Base-by-base conservation (phyloP, 23 tunicate species). In the Ascidia mentula region DNA sequence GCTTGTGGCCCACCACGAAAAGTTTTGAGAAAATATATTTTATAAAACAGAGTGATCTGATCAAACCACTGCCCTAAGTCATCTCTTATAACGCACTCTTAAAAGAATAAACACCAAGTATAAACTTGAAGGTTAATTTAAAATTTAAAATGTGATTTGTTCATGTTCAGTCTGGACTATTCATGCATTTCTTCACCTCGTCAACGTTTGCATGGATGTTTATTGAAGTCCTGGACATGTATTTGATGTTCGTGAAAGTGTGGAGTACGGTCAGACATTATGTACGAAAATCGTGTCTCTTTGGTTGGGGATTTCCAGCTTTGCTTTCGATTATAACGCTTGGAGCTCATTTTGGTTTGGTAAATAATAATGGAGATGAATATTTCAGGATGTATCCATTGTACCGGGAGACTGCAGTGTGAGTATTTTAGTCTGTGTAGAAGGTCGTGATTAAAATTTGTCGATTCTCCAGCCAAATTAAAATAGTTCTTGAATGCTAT, bases 141-240 rank as follows among this genome's bases (percentile, higher is more conserved):
- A n/a, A n/a, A n/a, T n/a, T n/a, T n/a, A n/a, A n/a, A n/a, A n/a
- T n/a, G n/a, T n/a, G n/a, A n/a, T n/a, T n/a, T n/a, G n/a, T n/a
- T n/a, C n/a, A n/a, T n/a, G 65, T 76, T 35, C 77, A 91, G 97
- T 81, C 91, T 26, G 97, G 90, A 40, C 86, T 91, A 39, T 91
- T 91, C 71, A 59, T 91, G 71, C 97, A 91, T 36, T 91, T 60
- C 77, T 91, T 91, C 72, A 78, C 85, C 1, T 13, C 89, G 0
- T 78, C 97, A 0, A 89, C 85, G 15, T 86, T 91, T 72, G 74
- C 97, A 3, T 91, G 97, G 97, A 91, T 91, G 97, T 73, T 82
- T 28, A 46, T 91, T 17, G 97, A 91, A 78, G 90, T 91, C 30
- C 70, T 91, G 24, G 97, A 91, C 81, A 91, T 91, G 97, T 91